A percentile compares a stretch with the other conserved stretches of the same genome.
Conservation (phyloP, 2,113 vertebrate species). For the Dolichallabes microphthalmus region DNA sequence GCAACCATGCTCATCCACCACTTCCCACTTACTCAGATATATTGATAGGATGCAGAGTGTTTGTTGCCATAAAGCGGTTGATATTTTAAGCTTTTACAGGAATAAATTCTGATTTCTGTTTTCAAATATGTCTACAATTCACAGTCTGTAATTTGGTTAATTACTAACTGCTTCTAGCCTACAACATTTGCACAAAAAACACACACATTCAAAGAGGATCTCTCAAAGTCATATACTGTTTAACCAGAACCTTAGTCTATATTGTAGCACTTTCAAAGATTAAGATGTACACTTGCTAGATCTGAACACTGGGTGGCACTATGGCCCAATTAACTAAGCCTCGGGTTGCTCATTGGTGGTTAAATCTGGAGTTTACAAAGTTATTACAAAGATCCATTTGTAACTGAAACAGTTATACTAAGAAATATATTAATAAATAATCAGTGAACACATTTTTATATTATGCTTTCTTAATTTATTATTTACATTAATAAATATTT, state of each 20-base stretch:
- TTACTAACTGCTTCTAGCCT: neutral
- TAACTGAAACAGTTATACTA: neutral
- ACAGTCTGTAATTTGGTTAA: neutral
- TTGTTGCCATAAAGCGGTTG: constrained; percentile 34
- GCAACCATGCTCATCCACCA: no score
- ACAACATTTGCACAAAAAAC: neutral
- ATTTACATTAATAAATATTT: neutral
- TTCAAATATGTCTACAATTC: neutral
- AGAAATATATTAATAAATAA: neutral
- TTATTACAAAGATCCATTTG: neutral
- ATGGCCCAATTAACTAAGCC: neutral
- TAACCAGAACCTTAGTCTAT: neutral
- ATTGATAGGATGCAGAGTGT: neutral
- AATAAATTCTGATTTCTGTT: neutral
- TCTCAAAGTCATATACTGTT: neutral
- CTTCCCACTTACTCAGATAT: no score
- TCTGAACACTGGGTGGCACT: constrained; percentile 20
- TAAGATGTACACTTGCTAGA: neutral
- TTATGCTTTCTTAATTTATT: neutral
- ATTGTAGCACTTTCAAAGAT: neutral
- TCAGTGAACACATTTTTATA: neutral
- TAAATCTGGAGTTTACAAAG: neutral
- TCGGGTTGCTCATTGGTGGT: neutral
- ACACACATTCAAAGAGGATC: neutral
- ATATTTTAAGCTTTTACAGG: neutral